Conservation (phyloP, 2,113 vertebrate genomes). For the Crotalus horridus region DNA sequence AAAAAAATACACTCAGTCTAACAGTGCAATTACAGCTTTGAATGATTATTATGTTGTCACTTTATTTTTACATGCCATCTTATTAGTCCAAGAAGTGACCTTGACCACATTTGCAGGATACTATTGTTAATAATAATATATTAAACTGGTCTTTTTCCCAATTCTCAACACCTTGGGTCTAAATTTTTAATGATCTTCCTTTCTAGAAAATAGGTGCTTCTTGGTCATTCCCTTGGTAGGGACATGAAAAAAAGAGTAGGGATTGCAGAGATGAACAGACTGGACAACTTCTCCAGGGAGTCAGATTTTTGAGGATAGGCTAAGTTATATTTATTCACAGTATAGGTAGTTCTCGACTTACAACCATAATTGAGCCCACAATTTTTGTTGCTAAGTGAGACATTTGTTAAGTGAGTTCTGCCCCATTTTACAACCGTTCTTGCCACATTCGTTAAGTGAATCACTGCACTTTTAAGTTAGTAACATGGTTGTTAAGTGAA, state of each 20-base stretch:
- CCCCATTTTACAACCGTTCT: neutral
- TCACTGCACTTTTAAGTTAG: neutral
- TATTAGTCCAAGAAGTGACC: neutral
- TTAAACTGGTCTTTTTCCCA: neutral
- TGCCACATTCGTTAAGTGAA: neutral
- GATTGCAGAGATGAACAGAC: neutral
- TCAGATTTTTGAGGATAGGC: neutral
- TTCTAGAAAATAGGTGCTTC: neutral
- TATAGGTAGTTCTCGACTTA: neutral
- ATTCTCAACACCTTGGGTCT: neutral
- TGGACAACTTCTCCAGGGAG: too few relatives aligned
- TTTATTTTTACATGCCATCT: neutral
- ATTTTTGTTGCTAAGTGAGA: neutral
- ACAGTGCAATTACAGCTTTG: constrained; percentile 5
- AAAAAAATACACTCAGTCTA: neutral
- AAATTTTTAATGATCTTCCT: neutral
- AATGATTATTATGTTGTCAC: neutral
- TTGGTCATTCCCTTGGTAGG: neutral
- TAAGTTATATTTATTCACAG: neutral
- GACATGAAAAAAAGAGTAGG: neutral
- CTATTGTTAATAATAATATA: neutral
- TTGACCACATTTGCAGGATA: constrained; percentile 6
- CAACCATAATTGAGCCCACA: neutral
- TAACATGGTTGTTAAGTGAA: neutral
- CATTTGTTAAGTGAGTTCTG: neutral